Base-by-base conservation (phyloP, 2,888 invertebrate genomes). In the Plebejus anna region DNA sequence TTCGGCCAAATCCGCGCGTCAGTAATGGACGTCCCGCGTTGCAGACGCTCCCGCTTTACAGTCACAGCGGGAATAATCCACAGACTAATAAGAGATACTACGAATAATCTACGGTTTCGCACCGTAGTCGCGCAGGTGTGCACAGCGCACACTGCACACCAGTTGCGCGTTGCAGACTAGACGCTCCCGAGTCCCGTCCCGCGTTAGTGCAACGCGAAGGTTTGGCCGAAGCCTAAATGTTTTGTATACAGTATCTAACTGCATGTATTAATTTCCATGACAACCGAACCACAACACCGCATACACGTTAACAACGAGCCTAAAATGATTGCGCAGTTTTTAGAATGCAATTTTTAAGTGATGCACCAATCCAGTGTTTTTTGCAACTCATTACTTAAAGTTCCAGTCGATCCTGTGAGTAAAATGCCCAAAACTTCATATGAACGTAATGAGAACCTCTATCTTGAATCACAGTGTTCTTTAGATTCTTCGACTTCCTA, bases 401-500 rank as follows among this genome's bases (percentile, higher is more conserved):
- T 96, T 79, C 97, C 97, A 22, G 93, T 96, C 76, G 96, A 97
- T 91, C 96, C 97, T 2, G 93, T 94, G 79, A 96, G 95, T 84
- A 95, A 96, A 84, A 96, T 96, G 89, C 97, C 97, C 16, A 96
- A 95, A 80, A 96, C 96, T 11, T 93, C 95, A 0, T 96, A 96
- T 83, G 97, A 96, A 87, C 95, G 96, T 76, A 93, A 90, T 80
- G 88, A 85, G 42, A 89, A 90, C 75, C 83, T 86, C 78, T 79
- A 89, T 80, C 84, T 84, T 80, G 86, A 91, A 84, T 32, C 66
- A 5, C 85, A 90, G 84, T 83, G 88, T 84, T 88, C 91, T 79
- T 82, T 89, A 72, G 91, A 91, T 81, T 90, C 91, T 1, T 88
- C 90, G 71, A 87, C 84, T 70, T 79, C 86, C 47, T 88, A 86